Evolutionary conservation across 2,113 vertebrate genomes (phyloP).

Genomic region (Protomyctophum bolini): DNA sequence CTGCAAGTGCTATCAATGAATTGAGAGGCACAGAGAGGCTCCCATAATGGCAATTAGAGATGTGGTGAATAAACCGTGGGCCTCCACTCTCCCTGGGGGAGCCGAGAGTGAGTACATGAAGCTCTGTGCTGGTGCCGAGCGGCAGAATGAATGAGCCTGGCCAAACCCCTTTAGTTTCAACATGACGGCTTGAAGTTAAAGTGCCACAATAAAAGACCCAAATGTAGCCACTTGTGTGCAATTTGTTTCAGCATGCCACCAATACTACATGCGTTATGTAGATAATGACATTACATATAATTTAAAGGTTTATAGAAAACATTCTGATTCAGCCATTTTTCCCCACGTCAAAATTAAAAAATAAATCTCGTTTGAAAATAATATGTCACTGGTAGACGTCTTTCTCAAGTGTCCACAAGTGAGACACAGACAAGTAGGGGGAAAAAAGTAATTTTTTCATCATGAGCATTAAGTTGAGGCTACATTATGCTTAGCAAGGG

Average conservation of each 20-base stretch:
- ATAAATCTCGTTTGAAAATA: no score
- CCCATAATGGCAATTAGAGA: conserved; percentile 72
- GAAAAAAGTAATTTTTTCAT: no score
- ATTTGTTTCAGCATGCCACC: neutral
- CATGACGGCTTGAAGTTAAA: conserved; percentile 24
- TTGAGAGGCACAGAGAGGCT: conserved; percentile 44
- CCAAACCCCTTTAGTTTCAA: conserved; percentile 31
- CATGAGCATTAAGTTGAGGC: no score
- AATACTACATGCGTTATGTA: neutral
- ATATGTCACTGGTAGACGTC: no score
- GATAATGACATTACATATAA: neutral
- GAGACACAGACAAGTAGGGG: no score
- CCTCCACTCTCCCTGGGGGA: conserved; percentile 50
- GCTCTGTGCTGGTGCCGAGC: conserved; percentile 27
- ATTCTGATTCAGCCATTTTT: no score
- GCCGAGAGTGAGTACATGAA: conserved; percentile 32
- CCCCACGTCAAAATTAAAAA: no score
- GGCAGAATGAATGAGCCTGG: conserved; percentile 26
- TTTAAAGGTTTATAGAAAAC: no score
- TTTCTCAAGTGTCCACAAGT: no score
- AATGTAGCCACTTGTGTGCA: conserved; percentile 5
- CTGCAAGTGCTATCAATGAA: conserved; percentile 50
- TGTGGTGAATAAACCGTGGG: conserved; percentile 60
- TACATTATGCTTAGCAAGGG: neutral
- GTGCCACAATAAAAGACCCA: conserved; percentile 1